These are phyloP conservation scores for Venustaconcha ellipsiformis DNA, from an alignment of 1,140 invertebrate species.

Conservation along the genomic window DNA sequence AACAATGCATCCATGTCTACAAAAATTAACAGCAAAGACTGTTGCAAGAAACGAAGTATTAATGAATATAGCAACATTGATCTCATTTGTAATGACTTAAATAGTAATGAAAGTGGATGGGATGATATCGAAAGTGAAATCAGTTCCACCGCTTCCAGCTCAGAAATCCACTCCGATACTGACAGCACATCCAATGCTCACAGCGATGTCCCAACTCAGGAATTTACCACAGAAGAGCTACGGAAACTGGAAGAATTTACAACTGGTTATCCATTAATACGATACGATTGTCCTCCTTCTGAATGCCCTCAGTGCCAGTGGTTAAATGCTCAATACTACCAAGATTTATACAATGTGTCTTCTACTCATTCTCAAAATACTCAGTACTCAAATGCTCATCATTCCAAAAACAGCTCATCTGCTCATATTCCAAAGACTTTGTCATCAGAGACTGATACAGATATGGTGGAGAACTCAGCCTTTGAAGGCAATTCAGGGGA, in stretches of 20 bases:
- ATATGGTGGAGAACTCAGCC: too few relatives aligned
- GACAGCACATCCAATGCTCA: conserved; percentile 30
- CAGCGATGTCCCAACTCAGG: conserved; percentile 15
- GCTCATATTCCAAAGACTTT: too few relatives aligned
- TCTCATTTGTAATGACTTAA: conserved; percentile 66
- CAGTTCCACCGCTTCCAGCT: conserved; percentile 57
- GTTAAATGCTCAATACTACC: conserved; percentile 26
- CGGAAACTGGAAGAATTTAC: conserved; percentile 59
- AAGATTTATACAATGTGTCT: conserved; percentile 2
- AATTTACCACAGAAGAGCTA: conserved; percentile 54
- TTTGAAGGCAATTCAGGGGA: too few relatives aligned
- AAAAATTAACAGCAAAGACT: conserved; percentile 29
- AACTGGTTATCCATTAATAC: conserved; percentile 60
- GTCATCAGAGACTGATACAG: too few relatives aligned
- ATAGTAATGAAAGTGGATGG: conserved; percentile 39
- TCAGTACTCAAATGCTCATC: background rate
- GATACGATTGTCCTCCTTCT: conserved; percentile 55
- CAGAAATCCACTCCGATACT: conserved; percentile 57
- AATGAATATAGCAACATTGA: conserved; percentile 63
- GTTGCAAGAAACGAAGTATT: conserved; percentile 48
- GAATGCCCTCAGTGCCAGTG: conserved; percentile 62
- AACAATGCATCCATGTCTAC: conserved; percentile 49
- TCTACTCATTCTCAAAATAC: conserved; percentile 14
- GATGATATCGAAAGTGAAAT: conserved; percentile 59
- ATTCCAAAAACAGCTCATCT: too few relatives aligned